A percentile compares a stretch with the other conserved stretches of the same genome.
Evolutionary conservation across 1,140 invertebrate species (phyloP).

Genomic region (Pseudomyrmex sp.): DNA sequence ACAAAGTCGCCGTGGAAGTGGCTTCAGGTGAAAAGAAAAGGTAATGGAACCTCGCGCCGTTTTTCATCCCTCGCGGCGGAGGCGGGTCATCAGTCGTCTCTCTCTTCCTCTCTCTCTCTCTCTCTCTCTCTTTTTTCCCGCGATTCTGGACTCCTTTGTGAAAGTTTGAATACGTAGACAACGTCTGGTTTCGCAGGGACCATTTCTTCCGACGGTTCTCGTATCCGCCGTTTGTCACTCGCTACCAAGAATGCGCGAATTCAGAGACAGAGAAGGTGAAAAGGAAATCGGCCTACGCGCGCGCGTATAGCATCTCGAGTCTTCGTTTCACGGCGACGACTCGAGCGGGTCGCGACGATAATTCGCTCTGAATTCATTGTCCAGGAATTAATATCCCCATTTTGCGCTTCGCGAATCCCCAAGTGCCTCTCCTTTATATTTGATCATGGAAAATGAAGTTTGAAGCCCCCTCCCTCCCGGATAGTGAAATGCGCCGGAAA

Average conservation of each 20-base stretch:
- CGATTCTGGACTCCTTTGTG: constrained; percentile 43
- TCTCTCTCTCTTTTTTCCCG: background rate
- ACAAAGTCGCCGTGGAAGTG: constrained; percentile 17
- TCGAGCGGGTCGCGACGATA: constrained; percentile 40
- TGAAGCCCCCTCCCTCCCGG: constrained; percentile 2
- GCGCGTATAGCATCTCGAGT: background rate
- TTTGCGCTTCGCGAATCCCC: constrained; percentile 49
- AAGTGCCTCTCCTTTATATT: constrained; percentile 47
- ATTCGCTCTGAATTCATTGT: constrained; percentile 66
- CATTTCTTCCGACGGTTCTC: constrained; percentile 12
- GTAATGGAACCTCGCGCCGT: constrained; percentile 30
- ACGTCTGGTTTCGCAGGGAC: constrained; percentile 34
- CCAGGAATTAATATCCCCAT: constrained; percentile 69
- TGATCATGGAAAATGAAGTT: constrained; percentile 46
- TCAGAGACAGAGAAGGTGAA: constrained; percentile 29
- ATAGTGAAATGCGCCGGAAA: constrained; percentile 54
- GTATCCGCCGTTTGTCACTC: constrained; percentile 24
- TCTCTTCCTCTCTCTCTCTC: no score
- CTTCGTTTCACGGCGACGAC: constrained; percentile 17
- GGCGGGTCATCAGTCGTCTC: constrained; percentile 45
- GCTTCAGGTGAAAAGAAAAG: constrained; percentile 40
- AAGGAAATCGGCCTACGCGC: constrained; percentile 25
- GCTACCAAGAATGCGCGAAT: constrained; percentile 3
- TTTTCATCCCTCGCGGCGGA: constrained; percentile 32
- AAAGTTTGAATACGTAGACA: constrained; percentile 62